Base-by-base conservation (phyloP, 2,888 invertebrate species). In the Phaedon cochleariae region DNA sequence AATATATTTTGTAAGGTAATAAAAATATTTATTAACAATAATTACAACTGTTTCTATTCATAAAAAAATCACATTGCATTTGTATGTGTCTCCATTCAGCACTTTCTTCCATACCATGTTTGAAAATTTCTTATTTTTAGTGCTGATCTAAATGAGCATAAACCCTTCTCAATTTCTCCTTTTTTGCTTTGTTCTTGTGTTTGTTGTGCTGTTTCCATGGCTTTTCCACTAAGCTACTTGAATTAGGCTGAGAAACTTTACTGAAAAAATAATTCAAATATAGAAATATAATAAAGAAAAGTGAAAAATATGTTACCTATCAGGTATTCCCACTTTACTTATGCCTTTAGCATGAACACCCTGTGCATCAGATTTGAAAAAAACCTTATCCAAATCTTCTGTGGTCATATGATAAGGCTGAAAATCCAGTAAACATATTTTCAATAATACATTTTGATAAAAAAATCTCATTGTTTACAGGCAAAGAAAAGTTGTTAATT, bases 141-240 rank as follows among this genome's bases (percentile, higher is more conserved):
- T 93, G 92, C 81, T 92, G 88, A 83, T 97, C 97, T 59, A 96
- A 87, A 85, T 96, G 90, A 45, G 89, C 87, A 83, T 94, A 96
- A 34, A 94, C 88, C 79, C 93, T 87, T 77, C 97, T 87, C n/a
- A 95, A 84, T 82, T 98, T 98, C 81, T 97, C 96, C 65, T 92
- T 91, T 81, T 96, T 97, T 73, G 95, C 94, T 79, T 92, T 92
- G 81, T 97, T 97, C 31, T 90, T 89, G 81, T 95, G 94, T 82
- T 91, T 93, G 82, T 94, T 94, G 80, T 90, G 88, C 68, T 89
- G 88, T 81, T 95, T 95, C 90, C 92, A 93, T 1, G 91, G 91
- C 78, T 93, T 90, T 21, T 85, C 86, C 4, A 31, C 34, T 18
- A 17, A n/a, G 20, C 29, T 51, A 49, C 15, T 34, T 12, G 49